Evolutionary conservation across 2,888 invertebrate genomes (phyloP), one percentile per base, ranked within the genome.

Genomic region (Desoria tigrina): DNA sequence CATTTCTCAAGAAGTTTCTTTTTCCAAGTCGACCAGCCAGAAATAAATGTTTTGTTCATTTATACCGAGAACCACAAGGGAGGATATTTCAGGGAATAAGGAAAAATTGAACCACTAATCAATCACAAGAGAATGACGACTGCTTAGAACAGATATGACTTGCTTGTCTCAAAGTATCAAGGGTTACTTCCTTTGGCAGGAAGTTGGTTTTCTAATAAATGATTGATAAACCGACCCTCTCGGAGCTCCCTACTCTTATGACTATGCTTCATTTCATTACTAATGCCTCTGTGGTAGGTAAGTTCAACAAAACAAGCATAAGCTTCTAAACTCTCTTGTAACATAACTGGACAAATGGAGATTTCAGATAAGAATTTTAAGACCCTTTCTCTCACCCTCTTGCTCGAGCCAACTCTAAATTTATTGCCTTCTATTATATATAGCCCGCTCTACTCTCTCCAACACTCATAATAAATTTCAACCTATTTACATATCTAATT

Each of bases 121-220:
- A 45, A 45, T 45, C 45, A 45, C 9, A 45, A 18, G 21, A 45
- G 45, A 21, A 45, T 45, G 6, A 45, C 21, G 45, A 45, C 45
- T 51, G 51, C 26, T 9, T 16, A 4, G 49, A 27, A 27, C 28
- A 58, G 58, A 58, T 58, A 58, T 42, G 49, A 49, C 58, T 49
- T 24, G 49, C 24, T n/a, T 45, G 49, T 58, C 37, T 28, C 32
- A 49, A 58, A 27, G 26, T 58, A 58, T 58, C 58, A 58, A 58
- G 57, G 57, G 42, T 27, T 58, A 58, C 58, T 58, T 58, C 58
- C 58, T 42, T 26, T 45, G 45, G 58, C 58, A 58, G 58, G 58
- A 58, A 58, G 58, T 58, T 45, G 58, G 58, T 42, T 58, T 58
- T 58, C 58, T 49, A 58, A 58, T 58, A 42, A 58, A 58, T 58